Percentiles rank a stretch among this genome's conserved stretches.
Evolutionary conservation across 2,797 vertebrate genomes (phyloP).

Genomic region (Crocidura indochinensis): DNA sequence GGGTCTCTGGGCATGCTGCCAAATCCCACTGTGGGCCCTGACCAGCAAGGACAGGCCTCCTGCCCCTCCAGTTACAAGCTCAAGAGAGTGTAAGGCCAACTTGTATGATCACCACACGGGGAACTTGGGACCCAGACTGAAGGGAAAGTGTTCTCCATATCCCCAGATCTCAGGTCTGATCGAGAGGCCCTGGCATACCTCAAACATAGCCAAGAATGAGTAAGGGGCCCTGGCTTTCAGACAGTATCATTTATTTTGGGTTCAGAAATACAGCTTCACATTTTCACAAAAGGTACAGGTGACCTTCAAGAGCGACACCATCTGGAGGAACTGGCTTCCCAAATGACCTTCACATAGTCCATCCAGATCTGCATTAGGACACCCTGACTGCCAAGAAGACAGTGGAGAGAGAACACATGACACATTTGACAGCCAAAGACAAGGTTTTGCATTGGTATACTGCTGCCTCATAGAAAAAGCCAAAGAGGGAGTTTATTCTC

Average conservation of each 20-base stretch:
- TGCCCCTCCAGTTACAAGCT: too few species aligned
- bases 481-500: slow-evolving; percentile 82
- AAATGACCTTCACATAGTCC: slow-evolving; percentile 83
- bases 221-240: slow-evolving; percentile 83
- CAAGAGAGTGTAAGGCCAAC: too few species aligned
- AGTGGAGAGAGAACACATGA: slow-evolving; percentile 82
- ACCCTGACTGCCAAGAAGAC: slow-evolving; percentile 82
- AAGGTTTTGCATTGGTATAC: slow-evolving; percentile 69
- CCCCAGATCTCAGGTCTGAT: background rate
- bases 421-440: slow-evolving; percentile 83
- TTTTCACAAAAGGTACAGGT: slow-evolving; percentile 88
- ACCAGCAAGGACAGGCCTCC: too few species aligned
- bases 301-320: slow-evolving; percentile 82
- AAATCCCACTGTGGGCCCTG: too few species aligned
- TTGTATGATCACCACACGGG: too few species aligned
- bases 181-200: slow-evolving; percentile 31
- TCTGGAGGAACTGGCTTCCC: slow-evolving; percentile 81
- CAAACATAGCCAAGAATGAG: slow-evolving; percentile 79
- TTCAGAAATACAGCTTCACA: slow-evolving; percentile 89
- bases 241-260: slow-evolving; percentile 90
- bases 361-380: slow-evolving; percentile 85
- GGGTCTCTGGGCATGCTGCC: too few species aligned
- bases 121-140: too few species aligned
- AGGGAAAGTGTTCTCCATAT: too few species aligned
- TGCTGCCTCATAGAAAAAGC: slow-evolving; percentile 81